phyloP scores from a whole-genome alignment of 2,797 vertebrate genomes.

The Sphenodon punctatus region DNA sequence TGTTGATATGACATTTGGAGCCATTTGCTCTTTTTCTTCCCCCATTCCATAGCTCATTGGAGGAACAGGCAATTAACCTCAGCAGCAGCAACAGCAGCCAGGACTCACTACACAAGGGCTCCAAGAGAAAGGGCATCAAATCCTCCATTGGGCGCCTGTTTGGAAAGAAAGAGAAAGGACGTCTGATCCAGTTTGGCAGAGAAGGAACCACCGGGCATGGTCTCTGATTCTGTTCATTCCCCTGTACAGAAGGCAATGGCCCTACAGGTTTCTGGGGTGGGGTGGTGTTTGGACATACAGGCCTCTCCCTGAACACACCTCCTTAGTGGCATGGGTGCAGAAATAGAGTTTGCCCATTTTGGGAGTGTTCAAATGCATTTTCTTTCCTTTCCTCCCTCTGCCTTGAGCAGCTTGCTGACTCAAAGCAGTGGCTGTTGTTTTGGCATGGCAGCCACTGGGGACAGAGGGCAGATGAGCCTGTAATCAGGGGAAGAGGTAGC shows the following conservation, averaged over 20 bases:
- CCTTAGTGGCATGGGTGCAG: background rate
- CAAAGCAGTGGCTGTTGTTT: too few relatives aligned
- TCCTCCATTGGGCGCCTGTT: conserved; percentile 94
- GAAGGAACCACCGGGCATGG: conserved; percentile 81
- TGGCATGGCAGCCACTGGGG: too few relatives aligned
- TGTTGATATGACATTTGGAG: conserved; percentile 14
- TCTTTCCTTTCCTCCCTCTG: too few relatives aligned
- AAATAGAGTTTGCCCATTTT: background rate
- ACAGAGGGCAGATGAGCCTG: too few relatives aligned
- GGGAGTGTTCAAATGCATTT: background rate
- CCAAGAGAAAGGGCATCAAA: conserved; percentile 95
- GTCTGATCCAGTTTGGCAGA: conserved; percentile 85
- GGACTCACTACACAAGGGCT: conserved; percentile 82
- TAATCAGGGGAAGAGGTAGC: too few relatives aligned
- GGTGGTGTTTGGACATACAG: background rate
- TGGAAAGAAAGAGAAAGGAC: conserved; percentile 94
- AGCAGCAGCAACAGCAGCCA: conserved; percentile 81
- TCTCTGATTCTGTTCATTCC: conserved; percentile 56
- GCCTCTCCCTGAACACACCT: background rate
- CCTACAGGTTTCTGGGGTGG: background rate
- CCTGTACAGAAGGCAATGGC: background rate
- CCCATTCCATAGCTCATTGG: conserved; percentile 66
- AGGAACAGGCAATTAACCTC: conserved; percentile 77
- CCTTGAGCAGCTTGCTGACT: too few relatives aligned
- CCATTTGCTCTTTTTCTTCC: conserved; percentile 44